phyloP scores from a whole-genome alignment of 2,888 invertebrate genomes.

The Drosophila parthenogenetica region DNA sequence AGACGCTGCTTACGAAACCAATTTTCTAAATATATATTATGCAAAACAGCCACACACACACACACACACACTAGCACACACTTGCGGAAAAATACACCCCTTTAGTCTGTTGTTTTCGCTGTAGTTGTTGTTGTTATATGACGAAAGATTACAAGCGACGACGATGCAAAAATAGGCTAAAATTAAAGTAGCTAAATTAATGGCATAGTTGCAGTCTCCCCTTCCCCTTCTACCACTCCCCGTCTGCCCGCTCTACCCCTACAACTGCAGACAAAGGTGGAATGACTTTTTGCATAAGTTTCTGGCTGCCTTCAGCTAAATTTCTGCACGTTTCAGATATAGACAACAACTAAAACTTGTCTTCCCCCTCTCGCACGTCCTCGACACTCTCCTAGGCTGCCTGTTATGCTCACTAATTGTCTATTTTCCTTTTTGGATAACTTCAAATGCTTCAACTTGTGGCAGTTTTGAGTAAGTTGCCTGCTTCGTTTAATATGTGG shows the following conservation, averaged over 20 bases:
- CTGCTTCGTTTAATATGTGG: constrained; percentile 56
- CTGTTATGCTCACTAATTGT: constrained; percentile 60
- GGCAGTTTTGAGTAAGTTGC: background rate
- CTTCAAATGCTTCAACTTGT: constrained; percentile 6
- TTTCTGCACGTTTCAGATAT: constrained; percentile 57
- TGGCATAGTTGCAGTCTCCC: constrained; percentile 58
- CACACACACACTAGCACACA: background rate
- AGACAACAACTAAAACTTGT: constrained; percentile 41
- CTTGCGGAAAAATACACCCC: background rate
- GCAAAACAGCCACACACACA: constrained; percentile 32
- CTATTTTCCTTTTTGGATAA: constrained; percentile 21
- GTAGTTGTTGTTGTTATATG: constrained; percentile 52
- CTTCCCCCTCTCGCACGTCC: background rate
- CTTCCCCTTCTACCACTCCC: background rate
- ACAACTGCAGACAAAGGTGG: constrained; percentile 48
- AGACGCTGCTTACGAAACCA: constrained; percentile 51
- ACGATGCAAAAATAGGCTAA: constrained; percentile 64
- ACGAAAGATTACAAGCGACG: constrained; percentile 71
- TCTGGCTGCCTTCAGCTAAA: constrained; percentile 20
- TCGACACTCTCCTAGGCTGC: background rate
- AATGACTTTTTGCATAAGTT: constrained; percentile 57
- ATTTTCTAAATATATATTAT: constrained; percentile 59
- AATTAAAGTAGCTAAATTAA: constrained; percentile 73
- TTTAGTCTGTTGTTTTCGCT: constrained; percentile 17
- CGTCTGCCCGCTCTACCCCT: background rate